phyloP scores from a whole-genome alignment of 1,140 invertebrate genomes.

The Caligus rogercresseyi region DNA sequence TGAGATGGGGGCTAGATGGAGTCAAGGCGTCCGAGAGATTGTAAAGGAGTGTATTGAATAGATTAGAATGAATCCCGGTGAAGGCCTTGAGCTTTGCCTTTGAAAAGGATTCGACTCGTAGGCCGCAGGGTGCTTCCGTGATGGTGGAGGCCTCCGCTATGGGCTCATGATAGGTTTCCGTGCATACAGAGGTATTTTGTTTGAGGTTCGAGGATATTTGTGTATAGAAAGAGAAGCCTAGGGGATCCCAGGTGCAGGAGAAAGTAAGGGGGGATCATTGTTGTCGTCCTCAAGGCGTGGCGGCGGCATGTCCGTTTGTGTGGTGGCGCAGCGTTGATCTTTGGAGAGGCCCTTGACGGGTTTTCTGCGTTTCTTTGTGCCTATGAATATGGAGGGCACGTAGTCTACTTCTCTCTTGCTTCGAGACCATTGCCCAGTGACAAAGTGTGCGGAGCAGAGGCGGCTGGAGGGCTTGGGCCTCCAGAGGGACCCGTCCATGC shows the following conservation, averaged over 20 bases:
- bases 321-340: not conserved
- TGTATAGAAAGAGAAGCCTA: not conserved
- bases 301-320: not conserved
- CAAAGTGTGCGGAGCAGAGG: constrained; percentile 2
- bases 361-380: not conserved
- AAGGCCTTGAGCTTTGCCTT: not conserved
- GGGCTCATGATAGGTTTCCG: not conserved
- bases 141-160: not conserved
- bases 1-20: not conserved
- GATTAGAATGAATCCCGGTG: not conserved
- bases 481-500: not conserved
- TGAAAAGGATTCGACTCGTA: not conserved
- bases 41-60: not conserved
- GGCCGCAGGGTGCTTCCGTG: not conserved
- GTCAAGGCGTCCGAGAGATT: not conserved
- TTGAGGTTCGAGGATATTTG: not conserved
- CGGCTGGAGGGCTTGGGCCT: not conserved
- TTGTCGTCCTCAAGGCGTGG: not conserved
- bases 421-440: not conserved
- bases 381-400: not conserved
- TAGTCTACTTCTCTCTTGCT: not conserved
- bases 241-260: not conserved
- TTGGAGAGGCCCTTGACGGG: not conserved
- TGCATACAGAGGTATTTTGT: not conserved
- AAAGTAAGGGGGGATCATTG: too few relatives aligned